These are phyloP conservation scores for Myopa testacea DNA, from an alignment of 2,888 invertebrate species.

Conservation along the genomic window DNA sequence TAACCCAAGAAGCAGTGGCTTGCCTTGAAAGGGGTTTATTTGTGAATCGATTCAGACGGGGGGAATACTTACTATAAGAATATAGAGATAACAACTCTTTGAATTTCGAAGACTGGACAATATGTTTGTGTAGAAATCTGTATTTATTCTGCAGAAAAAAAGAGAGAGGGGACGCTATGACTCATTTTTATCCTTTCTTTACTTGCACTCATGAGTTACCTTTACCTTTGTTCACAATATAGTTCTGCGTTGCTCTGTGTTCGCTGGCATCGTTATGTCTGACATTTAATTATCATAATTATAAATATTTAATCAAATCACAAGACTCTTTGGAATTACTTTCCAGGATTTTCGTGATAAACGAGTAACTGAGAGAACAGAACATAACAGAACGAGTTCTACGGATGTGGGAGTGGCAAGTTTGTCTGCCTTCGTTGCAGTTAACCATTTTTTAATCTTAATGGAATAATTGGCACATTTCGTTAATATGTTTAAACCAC, in stretches of 20 bases:
- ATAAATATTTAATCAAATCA: slow-evolving; percentile 30
- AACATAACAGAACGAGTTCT: no score
- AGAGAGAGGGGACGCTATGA: no score
- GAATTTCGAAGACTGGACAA: no score
- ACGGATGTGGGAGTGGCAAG: not conserved
- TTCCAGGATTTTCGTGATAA: slow-evolving; percentile 7
- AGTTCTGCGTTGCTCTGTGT: no score
- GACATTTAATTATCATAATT: slow-evolving; percentile 26
- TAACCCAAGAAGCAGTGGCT: not conserved
- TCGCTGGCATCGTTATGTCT: not conserved
- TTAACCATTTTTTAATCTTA: no score
- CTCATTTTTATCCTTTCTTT: not conserved
- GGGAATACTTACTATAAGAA: no score
- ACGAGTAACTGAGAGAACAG: not conserved
- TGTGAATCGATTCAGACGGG: not conserved
- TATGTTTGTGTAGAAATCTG: no score
- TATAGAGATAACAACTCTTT: no score
- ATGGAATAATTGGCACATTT: no score
- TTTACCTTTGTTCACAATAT: no score
- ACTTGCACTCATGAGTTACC: not conserved
- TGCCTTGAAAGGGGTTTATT: not conserved
- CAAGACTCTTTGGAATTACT: slow-evolving; percentile 12
- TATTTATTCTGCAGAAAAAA: no score
- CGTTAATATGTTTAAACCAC: no score
- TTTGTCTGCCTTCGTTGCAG: not conserved